Base-by-base conservation (phyloP, 2,113 vertebrate genomes). In the Platycercus adscitus region DNA sequence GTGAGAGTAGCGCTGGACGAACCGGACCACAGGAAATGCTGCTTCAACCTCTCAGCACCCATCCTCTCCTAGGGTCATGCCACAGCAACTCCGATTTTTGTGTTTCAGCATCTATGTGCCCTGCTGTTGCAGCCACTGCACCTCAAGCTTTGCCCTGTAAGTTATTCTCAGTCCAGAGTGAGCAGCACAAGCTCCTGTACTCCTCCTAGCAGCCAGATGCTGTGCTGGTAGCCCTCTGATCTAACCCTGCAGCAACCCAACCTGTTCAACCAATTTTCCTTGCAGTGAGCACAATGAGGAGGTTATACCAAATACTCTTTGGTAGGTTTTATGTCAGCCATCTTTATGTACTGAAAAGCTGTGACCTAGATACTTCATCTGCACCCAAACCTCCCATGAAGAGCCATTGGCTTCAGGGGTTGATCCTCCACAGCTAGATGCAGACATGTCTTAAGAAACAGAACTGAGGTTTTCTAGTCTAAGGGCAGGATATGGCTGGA, bases 281-380 rank as follows among this genome's bases (percentile, higher is more conserved):
- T 3, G 0, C 43, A 2, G 3, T 1, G 2, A 92, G 72, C 28
- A 15, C 0, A 3, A 55, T 21, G 29, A 73, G 46, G 39, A 81
- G 35, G 23, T 63, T 52, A 88, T 33, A 71, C 17, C 53, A 86
- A 85, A 73, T 52, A 55, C 11, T 79, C 39, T 94, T 88, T n/a
- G 8, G 33, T 72, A 31, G 24, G 21, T 94, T 89, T 77, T 66
- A 39, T 43, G 46, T 49, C 53, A 80, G 70, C 64, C 56, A 72
- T 39, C 86, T 81, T 64, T 26, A 60, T 4, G 20, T 17, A 41
- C 37, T 24, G 39, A 73, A 92, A 92, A 76, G 49, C 23, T 39
- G 31, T 50, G 49, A 87, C 63, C 70, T 82, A 69, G 92, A 73
- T 63, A 73, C 16, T 73, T 68, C 8, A 80, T 35, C 46, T 65